A percentile compares a stretch with the other conserved stretches of the same genome.
Evolutionary conservation across 2,113 vertebrate genomes (phyloP).

Genomic region (Fregetta grallaria): DNA sequence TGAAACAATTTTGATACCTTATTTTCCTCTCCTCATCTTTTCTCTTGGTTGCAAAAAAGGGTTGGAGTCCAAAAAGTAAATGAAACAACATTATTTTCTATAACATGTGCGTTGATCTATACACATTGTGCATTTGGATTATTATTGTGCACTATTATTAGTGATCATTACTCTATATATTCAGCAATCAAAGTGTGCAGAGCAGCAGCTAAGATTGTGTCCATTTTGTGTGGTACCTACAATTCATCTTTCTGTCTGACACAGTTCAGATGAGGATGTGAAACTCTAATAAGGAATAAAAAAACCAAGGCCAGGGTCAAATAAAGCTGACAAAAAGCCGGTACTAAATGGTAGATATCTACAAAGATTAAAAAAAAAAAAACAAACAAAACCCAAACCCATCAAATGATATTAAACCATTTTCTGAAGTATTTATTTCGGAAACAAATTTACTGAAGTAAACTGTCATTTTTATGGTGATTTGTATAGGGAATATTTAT

Average conservation of each 20-base stretch:
- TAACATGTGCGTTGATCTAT: background rate
- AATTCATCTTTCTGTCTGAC: background rate
- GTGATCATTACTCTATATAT: background rate
- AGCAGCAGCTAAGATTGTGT: background rate
- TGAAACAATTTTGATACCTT: background rate
- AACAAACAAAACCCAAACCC: too few relatives aligned
- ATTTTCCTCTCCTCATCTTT: background rate
- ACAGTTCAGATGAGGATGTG: background rate
- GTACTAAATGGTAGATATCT: background rate
- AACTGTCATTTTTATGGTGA: background rate
- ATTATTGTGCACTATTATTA: background rate
- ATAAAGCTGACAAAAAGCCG: background rate
- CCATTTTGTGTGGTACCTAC: background rate
- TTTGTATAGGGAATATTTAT: background rate
- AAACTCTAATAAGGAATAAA: background rate
- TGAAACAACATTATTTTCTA: background rate
- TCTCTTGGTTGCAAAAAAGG: background rate
- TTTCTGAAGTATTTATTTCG: background rate
- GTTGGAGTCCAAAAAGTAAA: background rate
- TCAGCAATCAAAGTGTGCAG: background rate
- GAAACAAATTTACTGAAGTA: background rate
- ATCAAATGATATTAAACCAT: background rate
- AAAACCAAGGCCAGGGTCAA: background rate
- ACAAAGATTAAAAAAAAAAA: background rate
- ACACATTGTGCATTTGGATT: background rate